Evolutionary conservation across 2,113 vertebrate species (phyloP).

Genomic region (Cyprinodon brontotheroides): DNA sequence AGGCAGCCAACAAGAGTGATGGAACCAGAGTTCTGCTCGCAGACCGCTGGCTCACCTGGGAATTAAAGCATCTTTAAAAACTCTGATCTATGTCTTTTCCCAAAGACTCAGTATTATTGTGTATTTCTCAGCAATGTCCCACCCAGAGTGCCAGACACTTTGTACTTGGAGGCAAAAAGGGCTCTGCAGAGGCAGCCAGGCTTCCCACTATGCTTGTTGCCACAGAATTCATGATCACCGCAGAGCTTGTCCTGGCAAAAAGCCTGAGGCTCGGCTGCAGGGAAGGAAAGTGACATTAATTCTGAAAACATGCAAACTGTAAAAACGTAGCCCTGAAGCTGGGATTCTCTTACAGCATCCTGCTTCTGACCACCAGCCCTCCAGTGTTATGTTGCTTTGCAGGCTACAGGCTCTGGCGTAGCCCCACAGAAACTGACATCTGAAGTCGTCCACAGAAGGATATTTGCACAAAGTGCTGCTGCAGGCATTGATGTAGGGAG

Average conservation of each 20-base stretch:
- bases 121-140: neutral
- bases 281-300: neutral
- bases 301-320: neutral
- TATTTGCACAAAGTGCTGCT: slow-evolving; percentile 2
- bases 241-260: slow-evolving; percentile 11
- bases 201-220: neutral
- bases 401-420: slow-evolving; percentile 16
- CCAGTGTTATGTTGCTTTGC: neutral
- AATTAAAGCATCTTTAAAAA: neutral
- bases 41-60: slow-evolving; percentile 3
- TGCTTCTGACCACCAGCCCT: slow-evolving; percentile 3
- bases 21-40: neutral
- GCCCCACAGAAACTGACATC: slow-evolving; percentile 11
- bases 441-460: neutral
- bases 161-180: slow-evolving; percentile 11
- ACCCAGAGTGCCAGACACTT: neutral
- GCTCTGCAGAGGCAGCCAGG: slow-evolving; percentile 10
- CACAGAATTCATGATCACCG: slow-evolving; percentile 27
- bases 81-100: neutral
- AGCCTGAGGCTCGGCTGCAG: neutral
- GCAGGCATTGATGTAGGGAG: slow-evolving; percentile 13
- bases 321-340: neutral
- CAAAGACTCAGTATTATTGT: neutral
- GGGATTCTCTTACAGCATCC: slow-evolving; percentile 16
- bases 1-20: neutral